These are phyloP conservation scores for Hippotragus niger DNA, from an alignment of 2,113 vertebrate genomes.

Conservation along the genomic window DNA sequence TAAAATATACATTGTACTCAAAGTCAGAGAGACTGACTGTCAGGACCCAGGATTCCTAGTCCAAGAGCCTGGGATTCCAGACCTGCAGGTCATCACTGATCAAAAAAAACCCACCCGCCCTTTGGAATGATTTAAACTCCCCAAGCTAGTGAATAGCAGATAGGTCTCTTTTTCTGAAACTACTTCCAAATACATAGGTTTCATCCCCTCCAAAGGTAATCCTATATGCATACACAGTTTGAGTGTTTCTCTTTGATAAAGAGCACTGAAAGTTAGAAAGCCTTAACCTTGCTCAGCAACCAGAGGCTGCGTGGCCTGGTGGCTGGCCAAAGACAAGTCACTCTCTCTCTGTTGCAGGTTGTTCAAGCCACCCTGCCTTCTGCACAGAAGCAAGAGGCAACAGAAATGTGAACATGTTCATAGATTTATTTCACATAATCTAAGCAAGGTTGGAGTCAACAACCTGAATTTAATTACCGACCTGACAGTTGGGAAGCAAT, in stretches of 20 bases:
- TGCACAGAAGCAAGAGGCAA: constrained; percentile 50
- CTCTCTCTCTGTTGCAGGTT: constrained; percentile 17
- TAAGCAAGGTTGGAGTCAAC: constrained; percentile 76
- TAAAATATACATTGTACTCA: not conserved
- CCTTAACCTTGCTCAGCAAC: not conserved
- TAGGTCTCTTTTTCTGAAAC: not conserved
- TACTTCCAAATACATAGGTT: not conserved
- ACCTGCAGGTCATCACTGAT: not conserved
- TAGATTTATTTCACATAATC: constrained; percentile 78
- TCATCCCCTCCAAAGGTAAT: not conserved
- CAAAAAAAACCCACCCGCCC: not conserved
- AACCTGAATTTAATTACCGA: constrained; percentile 79
- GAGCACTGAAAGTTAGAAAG: not conserved
- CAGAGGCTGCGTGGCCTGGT: constrained; percentile 18
- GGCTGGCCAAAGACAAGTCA: constrained; percentile 36
- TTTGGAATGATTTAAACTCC: not conserved
- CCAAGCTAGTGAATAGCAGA: not conserved
- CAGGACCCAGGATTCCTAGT: not conserved
- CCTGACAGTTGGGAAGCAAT: constrained; percentile 78
- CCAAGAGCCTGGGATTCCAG: not conserved
- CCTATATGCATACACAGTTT: not conserved
- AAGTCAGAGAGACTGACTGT: not conserved
- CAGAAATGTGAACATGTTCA: constrained; percentile 56
- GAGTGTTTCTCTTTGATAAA: not conserved
- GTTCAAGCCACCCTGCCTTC: constrained; percentile 60